These are phyloP conservation scores for Microplitis manilae DNA, from an alignment of 2,888 invertebrate species.

Conservation along the genomic window DNA sequence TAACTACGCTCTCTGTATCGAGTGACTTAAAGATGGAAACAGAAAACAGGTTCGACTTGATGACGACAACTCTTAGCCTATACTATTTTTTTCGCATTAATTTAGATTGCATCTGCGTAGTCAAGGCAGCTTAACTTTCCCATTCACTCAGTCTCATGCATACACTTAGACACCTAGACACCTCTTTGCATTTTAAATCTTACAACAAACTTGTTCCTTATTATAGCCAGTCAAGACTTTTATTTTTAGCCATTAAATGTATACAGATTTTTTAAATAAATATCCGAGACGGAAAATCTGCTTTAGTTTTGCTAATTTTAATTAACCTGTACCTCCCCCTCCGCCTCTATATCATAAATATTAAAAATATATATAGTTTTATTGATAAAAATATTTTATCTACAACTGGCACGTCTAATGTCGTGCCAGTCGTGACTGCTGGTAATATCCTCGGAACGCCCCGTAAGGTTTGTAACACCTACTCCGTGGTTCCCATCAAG, in stretches of 20 bases:
- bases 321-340: too few species aligned
- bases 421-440: constrained; percentile 57
- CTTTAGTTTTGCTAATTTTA: too few species aligned
- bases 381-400: neutral
- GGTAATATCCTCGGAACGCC: constrained; percentile 60
- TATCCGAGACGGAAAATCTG: too few species aligned
- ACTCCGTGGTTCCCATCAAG: constrained; percentile 61
- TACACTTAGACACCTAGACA: too few species aligned
- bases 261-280: too few species aligned
- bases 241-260: too few species aligned
- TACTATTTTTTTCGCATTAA: neutral
- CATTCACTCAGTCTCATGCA: neutral
- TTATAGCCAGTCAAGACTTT: too few species aligned
- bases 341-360: too few species aligned
- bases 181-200: too few species aligned
- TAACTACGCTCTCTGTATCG: constrained; percentile 49
- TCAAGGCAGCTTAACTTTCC: neutral
- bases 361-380: too few species aligned
- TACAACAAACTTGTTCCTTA: too few species aligned
- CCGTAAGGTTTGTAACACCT: constrained; percentile 59
- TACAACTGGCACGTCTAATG: constrained; percentile 37
- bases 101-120: neutral
- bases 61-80: neutral
- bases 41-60: neutral
- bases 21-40: neutral